These are phyloP conservation scores for Arizona elegans DNA, from an alignment of 2,113 vertebrate species.

Conservation along the genomic window DNA sequence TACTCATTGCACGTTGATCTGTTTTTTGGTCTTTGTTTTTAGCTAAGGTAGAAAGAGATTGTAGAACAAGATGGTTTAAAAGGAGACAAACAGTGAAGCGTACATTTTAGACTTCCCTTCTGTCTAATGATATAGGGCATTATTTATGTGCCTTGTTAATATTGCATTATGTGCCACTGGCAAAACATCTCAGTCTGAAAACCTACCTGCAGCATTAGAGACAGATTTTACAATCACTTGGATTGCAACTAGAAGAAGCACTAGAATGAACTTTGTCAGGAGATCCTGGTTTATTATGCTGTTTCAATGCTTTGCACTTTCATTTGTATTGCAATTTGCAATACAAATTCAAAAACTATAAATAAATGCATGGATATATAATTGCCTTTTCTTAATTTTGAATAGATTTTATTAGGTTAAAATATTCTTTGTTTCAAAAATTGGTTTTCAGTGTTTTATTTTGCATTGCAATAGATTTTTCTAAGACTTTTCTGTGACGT, in stretches of 20 bases:
- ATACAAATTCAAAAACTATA: neutral
- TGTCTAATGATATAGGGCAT: neutral
- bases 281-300: neutral
- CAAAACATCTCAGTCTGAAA: conserved; percentile 5
- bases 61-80: conserved; percentile 6
- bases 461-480: neutral
- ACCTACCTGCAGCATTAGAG: neutral
- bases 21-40: neutral
- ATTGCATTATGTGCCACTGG: neutral
- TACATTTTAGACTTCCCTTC: neutral
- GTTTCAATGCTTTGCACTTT: neutral
- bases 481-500: neutral
- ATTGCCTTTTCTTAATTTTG: neutral
- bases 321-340: no score
- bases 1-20: neutral
- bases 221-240: neutral
- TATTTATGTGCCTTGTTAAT: conserved; percentile 5
- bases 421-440: neutral
- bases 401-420: neutral
- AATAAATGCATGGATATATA: neutral
- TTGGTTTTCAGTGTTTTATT: neutral
- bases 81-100: neutral
- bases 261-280: neutral
- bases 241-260: neutral
- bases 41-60: conserved; percentile 3